These are phyloP conservation scores for Bombyx mori DNA, from an alignment of 1,140 invertebrate species.

Conservation along the genomic window ASM3026992v2 NC_085115.1:922501-923000, in stretches of 20 bases:
- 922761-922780: conserved; percentile 90
- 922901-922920: conserved; percentile 83
- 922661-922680: conserved; percentile 83
- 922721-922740: conserved; percentile 74
- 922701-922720: conserved; percentile 80
- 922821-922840: conserved; percentile 81
- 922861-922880: conserved; percentile 86
- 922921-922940: conserved; percentile 78
- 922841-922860: conserved; percentile 81
- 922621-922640: too few relatives aligned
- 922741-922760: conserved; percentile 79
- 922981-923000: too few relatives aligned
- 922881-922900: conserved; percentile 78
- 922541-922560: too few relatives aligned
- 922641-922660: background rate
- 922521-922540: too few relatives aligned
- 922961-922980: too few relatives aligned
- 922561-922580: too few relatives aligned
- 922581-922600: too few relatives aligned
- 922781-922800: conserved; percentile 88
- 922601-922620: too few relatives aligned
- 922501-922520: too few relatives aligned
- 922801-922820: conserved; percentile 73
- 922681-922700: conserved; percentile 77
- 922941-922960: conserved; percentile 76